A percentile compares a stretch with the other conserved stretches of the same genome.
Evolutionary conservation across 2,888 invertebrate genomes (phyloP).

Genomic region (Fabriciana adippe): DNA sequence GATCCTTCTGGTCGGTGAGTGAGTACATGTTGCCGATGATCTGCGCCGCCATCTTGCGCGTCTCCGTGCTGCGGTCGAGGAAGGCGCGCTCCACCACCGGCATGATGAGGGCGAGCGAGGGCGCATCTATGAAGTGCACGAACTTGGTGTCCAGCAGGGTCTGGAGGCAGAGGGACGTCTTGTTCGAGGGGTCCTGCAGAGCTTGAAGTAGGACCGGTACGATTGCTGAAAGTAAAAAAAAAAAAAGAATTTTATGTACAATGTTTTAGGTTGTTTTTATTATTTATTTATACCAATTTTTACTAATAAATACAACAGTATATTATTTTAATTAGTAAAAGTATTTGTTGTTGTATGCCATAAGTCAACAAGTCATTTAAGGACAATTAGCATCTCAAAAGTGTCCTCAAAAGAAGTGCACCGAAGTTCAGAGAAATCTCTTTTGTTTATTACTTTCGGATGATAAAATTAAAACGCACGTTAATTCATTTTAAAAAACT

Average conservation of each 20-base stretch:
- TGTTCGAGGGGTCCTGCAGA: slow-evolving; percentile 97
- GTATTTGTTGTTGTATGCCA: too few species aligned
- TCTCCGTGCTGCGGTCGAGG: slow-evolving; percentile 98
- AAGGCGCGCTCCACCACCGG: slow-evolving; percentile 99
- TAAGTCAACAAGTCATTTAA: too few species aligned
- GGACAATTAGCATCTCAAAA: too few species aligned
- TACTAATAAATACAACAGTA: too few species aligned
- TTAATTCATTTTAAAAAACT: too few species aligned
- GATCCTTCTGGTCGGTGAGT: slow-evolving; percentile 98
- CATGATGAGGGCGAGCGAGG: slow-evolving; percentile 99
- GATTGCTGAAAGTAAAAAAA: slow-evolving; percentile 83
- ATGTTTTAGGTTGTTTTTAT: background rate
- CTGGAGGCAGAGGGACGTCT: slow-evolving; percentile 96
- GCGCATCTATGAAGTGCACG: slow-evolving; percentile 99
- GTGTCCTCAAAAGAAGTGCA: too few species aligned
- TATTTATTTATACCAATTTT: too few species aligned
- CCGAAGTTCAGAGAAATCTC: too few species aligned
- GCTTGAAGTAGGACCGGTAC: slow-evolving; percentile 94
- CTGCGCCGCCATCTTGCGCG: slow-evolving; percentile 99
- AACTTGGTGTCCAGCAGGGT: slow-evolving; percentile 97
- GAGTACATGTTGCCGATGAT: slow-evolving; percentile 99
- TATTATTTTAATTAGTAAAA: too few species aligned
- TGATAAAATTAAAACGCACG: too few species aligned
- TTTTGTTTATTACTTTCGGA: too few species aligned
- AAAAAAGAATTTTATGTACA: background rate